Evolutionary conservation across 2,888 invertebrate genomes (phyloP).

Genomic region (Drosophila emarginata): DNA sequence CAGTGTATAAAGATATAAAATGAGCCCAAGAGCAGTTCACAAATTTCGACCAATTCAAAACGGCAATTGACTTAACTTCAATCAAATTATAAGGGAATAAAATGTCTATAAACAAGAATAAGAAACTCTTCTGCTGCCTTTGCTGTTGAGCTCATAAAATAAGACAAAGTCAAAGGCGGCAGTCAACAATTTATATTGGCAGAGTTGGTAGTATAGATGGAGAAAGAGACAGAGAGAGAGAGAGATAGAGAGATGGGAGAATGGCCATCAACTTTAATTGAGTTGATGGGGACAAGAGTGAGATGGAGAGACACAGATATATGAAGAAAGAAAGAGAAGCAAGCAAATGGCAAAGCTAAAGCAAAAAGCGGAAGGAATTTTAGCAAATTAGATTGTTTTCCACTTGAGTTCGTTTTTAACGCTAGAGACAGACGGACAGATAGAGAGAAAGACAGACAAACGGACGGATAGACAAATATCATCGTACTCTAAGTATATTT

Average conservation of each 20-base stretch:
- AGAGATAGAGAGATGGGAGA: slow-evolving; percentile 34
- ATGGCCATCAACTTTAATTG: slow-evolving; percentile 76
- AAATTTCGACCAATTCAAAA: slow-evolving; percentile 11
- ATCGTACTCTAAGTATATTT: slow-evolving; percentile 3
- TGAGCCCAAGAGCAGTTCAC: neutral
- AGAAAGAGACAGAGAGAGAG: slow-evolving; percentile 6
- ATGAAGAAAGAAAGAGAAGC: neutral
- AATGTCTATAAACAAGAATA: slow-evolving; percentile 46
- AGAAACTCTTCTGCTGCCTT: slow-evolving; percentile 3
- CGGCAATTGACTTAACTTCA: slow-evolving; percentile 48
- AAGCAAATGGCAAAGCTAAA: slow-evolving; percentile 7
- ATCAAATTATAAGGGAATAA: slow-evolving; percentile 75
- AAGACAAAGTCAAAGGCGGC: slow-evolving; percentile 58
- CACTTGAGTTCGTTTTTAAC: slow-evolving; percentile 81
- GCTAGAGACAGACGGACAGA: slow-evolving; percentile 53
- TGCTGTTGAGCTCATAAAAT: slow-evolving; percentile 57
- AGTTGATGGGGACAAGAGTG: slow-evolving; percentile 54
- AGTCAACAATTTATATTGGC: slow-evolving; percentile 69
- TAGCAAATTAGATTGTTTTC: slow-evolving; percentile 82
- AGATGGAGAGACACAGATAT: neutral
- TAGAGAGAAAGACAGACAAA: slow-evolving; percentile 19
- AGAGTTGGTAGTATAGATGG: slow-evolving; percentile 39
- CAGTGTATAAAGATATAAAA: neutral
- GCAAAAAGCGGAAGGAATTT: slow-evolving; percentile 69
- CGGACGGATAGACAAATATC: slow-evolving; percentile 26